phyloP scores from a whole-genome alignment of 1,140 invertebrate genomes.

The Heterodera schachtii region DNA sequence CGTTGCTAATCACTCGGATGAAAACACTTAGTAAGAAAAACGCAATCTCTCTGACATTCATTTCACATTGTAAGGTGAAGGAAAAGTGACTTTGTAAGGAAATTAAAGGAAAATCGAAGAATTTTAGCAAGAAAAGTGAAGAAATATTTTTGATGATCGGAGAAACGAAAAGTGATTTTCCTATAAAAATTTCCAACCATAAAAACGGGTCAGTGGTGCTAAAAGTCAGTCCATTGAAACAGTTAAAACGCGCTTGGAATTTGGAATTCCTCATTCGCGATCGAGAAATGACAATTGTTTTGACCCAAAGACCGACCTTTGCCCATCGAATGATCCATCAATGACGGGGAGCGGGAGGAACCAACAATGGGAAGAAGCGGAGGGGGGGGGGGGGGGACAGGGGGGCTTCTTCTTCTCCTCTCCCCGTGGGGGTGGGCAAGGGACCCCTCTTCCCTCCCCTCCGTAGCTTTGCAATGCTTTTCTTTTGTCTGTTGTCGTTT shows the following conservation, averaged over 20 bases:
- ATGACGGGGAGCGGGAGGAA: background rate
- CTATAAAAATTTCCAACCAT: background rate
- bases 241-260: background rate
- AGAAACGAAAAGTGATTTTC: background rate
- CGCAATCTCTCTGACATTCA: too few species aligned
- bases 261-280: background rate
- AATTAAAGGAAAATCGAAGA: too few species aligned
- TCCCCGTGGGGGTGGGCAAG: too few species aligned
- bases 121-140: background rate
- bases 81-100: too few species aligned
- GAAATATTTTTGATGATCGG: too few species aligned
- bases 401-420: too few species aligned
- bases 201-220: background rate
- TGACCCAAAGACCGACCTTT: background rate
- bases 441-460: too few species aligned
- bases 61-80: background rate
- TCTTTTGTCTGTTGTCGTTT: background rate
- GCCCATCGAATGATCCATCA: background rate
- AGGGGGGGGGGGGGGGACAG: too few species aligned
- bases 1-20: constrained; percentile 60
- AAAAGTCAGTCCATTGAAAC: background rate
- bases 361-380: background rate
- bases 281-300: background rate
- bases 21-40: background rate
- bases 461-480: background rate